Evolutionary conservation across 2,888 invertebrate genomes (phyloP).

Genomic region (Anaspis maculata): DNA sequence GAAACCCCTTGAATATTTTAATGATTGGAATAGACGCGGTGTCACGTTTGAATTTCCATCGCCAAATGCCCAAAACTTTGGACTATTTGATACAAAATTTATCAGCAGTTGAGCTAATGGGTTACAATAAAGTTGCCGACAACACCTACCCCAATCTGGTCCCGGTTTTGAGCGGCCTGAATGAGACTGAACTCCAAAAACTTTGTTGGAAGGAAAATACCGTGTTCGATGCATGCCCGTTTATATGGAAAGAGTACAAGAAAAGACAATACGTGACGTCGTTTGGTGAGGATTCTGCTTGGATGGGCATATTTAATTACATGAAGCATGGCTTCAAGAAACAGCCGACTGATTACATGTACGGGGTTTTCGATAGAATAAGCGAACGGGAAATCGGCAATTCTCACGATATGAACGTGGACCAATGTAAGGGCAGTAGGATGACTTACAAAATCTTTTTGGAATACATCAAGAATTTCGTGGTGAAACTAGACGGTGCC

Average conservation of each 20-base stretch:
- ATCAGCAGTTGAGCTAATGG: slow-evolving; percentile 68
- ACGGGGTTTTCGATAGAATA: slow-evolving; percentile 63
- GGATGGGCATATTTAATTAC: slow-evolving; percentile 75
- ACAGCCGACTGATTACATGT: slow-evolving; percentile 81
- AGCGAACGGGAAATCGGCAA: slow-evolving; percentile 61
- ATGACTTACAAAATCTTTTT: slow-evolving; percentile 63
- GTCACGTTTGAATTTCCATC: slow-evolving; percentile 74
- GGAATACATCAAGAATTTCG: slow-evolving; percentile 60
- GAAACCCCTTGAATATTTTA: slow-evolving; percentile 55
- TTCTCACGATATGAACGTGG: slow-evolving; percentile 54
- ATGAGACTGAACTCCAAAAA: slow-evolving; percentile 53
- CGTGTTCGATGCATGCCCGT: slow-evolving; percentile 69
- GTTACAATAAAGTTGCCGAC: slow-evolving; percentile 90
- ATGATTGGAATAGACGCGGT: slow-evolving; percentile 79
- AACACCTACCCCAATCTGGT: slow-evolving; percentile 89
- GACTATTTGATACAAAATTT: slow-evolving; percentile 48
- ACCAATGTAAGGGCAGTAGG: slow-evolving; percentile 62
- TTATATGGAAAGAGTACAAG: slow-evolving; percentile 77
- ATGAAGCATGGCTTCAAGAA: slow-evolving; percentile 64
- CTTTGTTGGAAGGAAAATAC: slow-evolving; percentile 49
- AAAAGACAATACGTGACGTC: slow-evolving; percentile 66
- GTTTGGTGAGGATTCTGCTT: slow-evolving; percentile 75
- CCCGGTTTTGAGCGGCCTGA: slow-evolving; percentile 68
- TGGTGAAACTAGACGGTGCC: slow-evolving; percentile 49
- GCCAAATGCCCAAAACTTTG: slow-evolving; percentile 72